phyloP scores from a whole-genome alignment of 1,140 invertebrate genomes.

The Zaprionus camerounensis region DNA sequence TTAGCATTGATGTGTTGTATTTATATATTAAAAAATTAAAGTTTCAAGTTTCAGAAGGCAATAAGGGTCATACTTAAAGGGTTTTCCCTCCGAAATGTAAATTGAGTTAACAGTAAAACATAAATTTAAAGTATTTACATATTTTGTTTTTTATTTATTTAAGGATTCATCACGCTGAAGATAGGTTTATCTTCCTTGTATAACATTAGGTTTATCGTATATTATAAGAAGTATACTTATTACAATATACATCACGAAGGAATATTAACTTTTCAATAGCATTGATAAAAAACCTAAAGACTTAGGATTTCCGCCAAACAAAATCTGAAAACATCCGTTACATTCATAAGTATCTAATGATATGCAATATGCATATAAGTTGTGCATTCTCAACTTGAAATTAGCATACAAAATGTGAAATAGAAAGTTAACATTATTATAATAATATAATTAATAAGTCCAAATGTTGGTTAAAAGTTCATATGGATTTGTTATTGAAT shows the following conservation, averaged over 20 bases:
- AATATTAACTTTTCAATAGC: conserved; percentile 8
- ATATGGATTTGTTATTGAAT: conserved; percentile 59
- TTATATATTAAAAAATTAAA: neutral
- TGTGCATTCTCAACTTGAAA: conserved; percentile 26
- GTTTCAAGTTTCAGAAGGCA: neutral
- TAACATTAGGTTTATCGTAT: conserved; percentile 2
- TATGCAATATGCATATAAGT: conserved; percentile 6
- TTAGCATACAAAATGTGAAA: conserved; percentile 65
- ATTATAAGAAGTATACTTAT: conserved; percentile 4
- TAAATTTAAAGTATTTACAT: neutral
- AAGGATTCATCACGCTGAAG: neutral
- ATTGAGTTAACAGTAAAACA: neutral
- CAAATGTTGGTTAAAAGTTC: conserved; percentile 48
- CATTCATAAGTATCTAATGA: conserved; percentile 17
- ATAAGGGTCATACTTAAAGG: neutral
- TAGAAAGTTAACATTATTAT: conserved; percentile 68
- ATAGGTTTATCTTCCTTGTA: neutral
- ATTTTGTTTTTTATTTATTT: neutral
- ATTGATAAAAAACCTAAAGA: conserved; percentile 12
- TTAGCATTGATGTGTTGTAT: neutral
- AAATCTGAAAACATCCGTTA: conserved; percentile 15
- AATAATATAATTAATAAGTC: conserved; percentile 60
- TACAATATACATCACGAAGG: conserved; percentile 3
- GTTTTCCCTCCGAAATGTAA: neutral
- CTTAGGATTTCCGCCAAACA: conserved; percentile 4